Evolutionary conservation across 2,113 vertebrate genomes (phyloP), one percentile per base, ranked within the genome.

Genomic region (Labrus mixtus): DNA sequence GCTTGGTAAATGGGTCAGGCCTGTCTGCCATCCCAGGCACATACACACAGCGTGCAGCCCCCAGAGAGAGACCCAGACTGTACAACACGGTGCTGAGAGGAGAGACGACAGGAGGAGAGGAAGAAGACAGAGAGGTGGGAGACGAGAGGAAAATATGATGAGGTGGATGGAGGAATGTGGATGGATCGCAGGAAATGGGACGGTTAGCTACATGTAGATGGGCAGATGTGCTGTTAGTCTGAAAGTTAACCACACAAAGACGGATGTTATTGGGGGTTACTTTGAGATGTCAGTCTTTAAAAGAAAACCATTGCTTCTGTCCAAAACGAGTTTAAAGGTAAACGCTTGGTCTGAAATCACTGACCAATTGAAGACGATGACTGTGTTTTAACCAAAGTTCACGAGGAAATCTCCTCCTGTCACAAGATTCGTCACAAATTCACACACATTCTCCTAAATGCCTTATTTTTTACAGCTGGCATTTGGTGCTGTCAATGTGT

Each of bases 1-100:
- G 63, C 64, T 89, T 81, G 78, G 81, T 89, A 93, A 92, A 90
- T 91, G 83, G 91, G 92, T 93, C 92, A 92, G 87, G 84, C 60
- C 81, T 81, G 85, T 85, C 87, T 87, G 79, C 82, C 70, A 81
- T 81, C 85, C 74, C 29, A 70, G 50, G 76, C 81, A 81, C 75
- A 79, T 59, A 54, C 73, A 87, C 71, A 68, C 76, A 72, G 70
- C 10, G 53, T 37, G 56, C 76, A 76, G 46, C 69, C 86, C 79
- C 80, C 57, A 57, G 84, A 89, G 83, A 83, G 41, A 48, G 51
- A 73, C 15, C 64, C 56, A 73, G 74, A 79, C 82, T 66, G 71
- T 80, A 80, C 75, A 71, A 60, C 70, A 79, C 12, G 68, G 66
- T 78, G 76, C 67, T 41, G 76, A 84, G 76, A 84, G 59, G 66